phyloP scores from a whole-genome alignment of 2,797 vertebrate species.

The Microctenopoma stevenorrisi region DNA sequence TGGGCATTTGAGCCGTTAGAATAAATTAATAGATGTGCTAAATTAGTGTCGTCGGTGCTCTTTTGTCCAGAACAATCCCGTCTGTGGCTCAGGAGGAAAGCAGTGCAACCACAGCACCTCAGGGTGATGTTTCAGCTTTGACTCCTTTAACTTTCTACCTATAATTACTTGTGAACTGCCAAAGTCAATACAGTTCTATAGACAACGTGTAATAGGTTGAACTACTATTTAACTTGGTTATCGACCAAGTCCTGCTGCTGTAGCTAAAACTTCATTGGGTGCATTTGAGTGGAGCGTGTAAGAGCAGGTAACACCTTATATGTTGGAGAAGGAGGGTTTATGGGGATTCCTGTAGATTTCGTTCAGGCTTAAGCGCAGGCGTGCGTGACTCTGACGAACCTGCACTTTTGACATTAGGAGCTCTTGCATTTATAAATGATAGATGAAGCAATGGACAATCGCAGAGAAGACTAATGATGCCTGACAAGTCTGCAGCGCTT shows the following conservation, averaged over 20 bases:
- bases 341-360: too few species aligned
- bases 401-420: conserved; percentile 28
- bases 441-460: conserved; percentile 15
- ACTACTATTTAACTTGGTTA: too few species aligned
- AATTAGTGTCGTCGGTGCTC: conserved; percentile 13
- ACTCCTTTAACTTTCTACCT: not conserved
- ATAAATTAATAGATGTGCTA: conserved; percentile 19
- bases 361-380: too few species aligned
- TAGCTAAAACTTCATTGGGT: not conserved
- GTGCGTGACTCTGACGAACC: not conserved
- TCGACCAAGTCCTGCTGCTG: not conserved
- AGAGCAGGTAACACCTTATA: conserved; percentile 3
- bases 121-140: not conserved
- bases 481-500: conserved; percentile 2
- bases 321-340: not conserved
- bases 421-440: conserved; percentile 27
- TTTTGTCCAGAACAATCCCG: not conserved
- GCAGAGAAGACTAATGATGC: conserved; percentile 32
- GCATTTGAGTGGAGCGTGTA: conserved; percentile 2
- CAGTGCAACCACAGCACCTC: too few species aligned
- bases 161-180: too few species aligned
- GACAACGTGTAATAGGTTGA: too few species aligned
- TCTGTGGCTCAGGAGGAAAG: too few species aligned
- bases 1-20: conserved; percentile 18
- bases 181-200: too few species aligned